phyloP scores from a whole-genome alignment of 1,140 invertebrate species.

The Harpegnathos saltator region DNA sequence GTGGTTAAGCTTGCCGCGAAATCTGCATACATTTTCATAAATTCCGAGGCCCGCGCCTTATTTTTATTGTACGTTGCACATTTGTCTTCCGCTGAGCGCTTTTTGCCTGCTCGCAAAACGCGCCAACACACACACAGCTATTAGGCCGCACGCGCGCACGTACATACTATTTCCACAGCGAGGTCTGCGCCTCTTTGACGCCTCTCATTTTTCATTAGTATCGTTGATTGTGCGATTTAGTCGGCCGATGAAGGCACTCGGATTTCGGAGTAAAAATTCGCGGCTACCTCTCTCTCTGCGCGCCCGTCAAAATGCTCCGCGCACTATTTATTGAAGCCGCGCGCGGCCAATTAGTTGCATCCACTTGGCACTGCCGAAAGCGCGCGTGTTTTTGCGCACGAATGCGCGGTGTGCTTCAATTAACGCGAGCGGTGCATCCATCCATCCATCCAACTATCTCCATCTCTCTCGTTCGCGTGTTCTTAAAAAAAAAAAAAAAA shows the following conservation, averaged over 20 bases:
- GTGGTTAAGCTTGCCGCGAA: background rate
- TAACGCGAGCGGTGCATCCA: slow-evolving; percentile 73
- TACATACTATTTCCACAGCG: slow-evolving; percentile 59
- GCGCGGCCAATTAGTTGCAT: slow-evolving; percentile 72
- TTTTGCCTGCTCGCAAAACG: background rate
- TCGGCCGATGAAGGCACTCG: slow-evolving; percentile 18
- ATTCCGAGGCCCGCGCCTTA: slow-evolving; percentile 9
- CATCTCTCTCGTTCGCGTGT: slow-evolving; percentile 15
- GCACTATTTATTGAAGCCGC: slow-evolving; percentile 73
- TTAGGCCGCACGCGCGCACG: background rate
- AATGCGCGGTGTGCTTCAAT: slow-evolving; percentile 62
- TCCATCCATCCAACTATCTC: background rate
- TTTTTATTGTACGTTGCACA: slow-evolving; percentile 37
- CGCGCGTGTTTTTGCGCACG: slow-evolving; percentile 74
- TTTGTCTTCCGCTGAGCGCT: slow-evolving; percentile 22
- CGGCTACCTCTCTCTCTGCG: slow-evolving; percentile 73
- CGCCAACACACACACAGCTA: slow-evolving; percentile 24
- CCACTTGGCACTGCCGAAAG: slow-evolving; percentile 43
- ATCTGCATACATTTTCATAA: slow-evolving; percentile 47
- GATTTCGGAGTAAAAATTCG: slow-evolving; percentile 72
- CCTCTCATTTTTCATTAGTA: slow-evolving; percentile 73
- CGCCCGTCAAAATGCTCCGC: slow-evolving; percentile 58
- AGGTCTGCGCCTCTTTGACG: slow-evolving; percentile 41
- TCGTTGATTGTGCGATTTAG: slow-evolving; percentile 61
- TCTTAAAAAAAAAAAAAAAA: no score